phyloP scores from a whole-genome alignment of 2,888 invertebrate species.

The Melanotus villosus region DNA sequence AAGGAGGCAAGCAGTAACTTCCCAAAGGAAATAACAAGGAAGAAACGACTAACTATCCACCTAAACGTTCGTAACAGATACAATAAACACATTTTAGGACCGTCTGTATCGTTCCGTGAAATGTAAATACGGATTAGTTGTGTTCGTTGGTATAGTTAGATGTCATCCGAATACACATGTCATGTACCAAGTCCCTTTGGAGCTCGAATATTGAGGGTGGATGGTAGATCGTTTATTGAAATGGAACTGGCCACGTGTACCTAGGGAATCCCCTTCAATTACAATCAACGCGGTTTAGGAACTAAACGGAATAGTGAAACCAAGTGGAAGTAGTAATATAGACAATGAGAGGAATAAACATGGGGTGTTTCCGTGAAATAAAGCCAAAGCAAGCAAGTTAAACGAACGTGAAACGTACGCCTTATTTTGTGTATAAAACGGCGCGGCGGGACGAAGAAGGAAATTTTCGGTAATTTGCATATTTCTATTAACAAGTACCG shows the following conservation, averaged over 20 bases:
- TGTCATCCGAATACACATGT: conserved; percentile 41
- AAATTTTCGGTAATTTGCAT: too few species aligned
- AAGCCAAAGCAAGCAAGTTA: too few species aligned
- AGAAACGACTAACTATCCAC: neutral
- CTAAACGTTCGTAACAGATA: conserved; percentile 1
- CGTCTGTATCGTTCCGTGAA: conserved; percentile 30
- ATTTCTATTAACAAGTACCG: too few species aligned
- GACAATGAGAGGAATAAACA: conserved; percentile 1
- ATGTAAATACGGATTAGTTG: conserved; percentile 41
- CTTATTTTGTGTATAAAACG: too few species aligned
- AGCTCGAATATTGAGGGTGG: conserved; percentile 59
- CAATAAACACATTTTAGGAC: conserved; percentile 4
- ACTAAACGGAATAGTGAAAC: conserved; percentile 3
- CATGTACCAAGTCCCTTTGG: conserved; percentile 50
- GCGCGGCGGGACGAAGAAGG: too few species aligned
- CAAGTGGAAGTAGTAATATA: neutral
- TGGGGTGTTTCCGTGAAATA: neutral
- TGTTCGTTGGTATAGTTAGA: conserved; percentile 28
- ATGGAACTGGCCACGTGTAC: conserved; percentile 46
- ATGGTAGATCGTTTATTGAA: conserved; percentile 56
- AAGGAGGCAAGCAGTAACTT: neutral
- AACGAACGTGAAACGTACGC: too few species aligned
- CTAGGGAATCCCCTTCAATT: conserved; percentile 55
- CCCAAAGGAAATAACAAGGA: neutral
- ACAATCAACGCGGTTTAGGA: conserved; percentile 48